A percentile compares a stretch with the other conserved stretches of the same genome.
Evolutionary conservation across 2,888 invertebrate species (phyloP).

Genomic region (Hecatera dysodea): DNA sequence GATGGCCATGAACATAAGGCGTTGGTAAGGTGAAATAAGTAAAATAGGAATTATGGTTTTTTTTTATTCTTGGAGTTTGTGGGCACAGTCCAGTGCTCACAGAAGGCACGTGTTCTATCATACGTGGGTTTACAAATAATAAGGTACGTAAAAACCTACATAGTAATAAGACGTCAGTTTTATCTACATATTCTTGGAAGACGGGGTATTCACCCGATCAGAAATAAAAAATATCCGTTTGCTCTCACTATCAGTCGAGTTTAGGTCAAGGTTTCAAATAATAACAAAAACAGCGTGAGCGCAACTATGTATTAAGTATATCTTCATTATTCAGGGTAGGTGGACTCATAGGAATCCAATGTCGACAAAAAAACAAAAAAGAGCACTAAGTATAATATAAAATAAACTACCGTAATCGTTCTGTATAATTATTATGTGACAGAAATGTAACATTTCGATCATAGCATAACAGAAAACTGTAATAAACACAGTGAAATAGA

Average conservation of each 20-base stretch:
- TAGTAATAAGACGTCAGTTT: background rate
- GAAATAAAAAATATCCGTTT: background rate
- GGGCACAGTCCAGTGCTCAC: background rate
- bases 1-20: background rate
- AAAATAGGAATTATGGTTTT: background rate
- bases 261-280: conserved; percentile 28
- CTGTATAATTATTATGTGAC: background rate
- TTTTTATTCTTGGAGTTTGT: no score
- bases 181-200: conserved; percentile 13
- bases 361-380: background rate
- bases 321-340: no score
- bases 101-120: background rate
- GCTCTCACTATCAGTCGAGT: background rate
- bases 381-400: no score
- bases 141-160: background rate
- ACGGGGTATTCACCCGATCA: conserved; percentile 26
- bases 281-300: background rate
- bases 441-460: background rate
- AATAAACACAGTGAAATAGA: conserved; percentile 31
- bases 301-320: background rate
- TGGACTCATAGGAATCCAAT: background rate
- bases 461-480: conserved; percentile 11
- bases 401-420: background rate
- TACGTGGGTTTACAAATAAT: background rate
- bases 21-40: background rate